Conservation (phyloP, 2,888 invertebrate species). For the Pandemis corylana region DNA sequence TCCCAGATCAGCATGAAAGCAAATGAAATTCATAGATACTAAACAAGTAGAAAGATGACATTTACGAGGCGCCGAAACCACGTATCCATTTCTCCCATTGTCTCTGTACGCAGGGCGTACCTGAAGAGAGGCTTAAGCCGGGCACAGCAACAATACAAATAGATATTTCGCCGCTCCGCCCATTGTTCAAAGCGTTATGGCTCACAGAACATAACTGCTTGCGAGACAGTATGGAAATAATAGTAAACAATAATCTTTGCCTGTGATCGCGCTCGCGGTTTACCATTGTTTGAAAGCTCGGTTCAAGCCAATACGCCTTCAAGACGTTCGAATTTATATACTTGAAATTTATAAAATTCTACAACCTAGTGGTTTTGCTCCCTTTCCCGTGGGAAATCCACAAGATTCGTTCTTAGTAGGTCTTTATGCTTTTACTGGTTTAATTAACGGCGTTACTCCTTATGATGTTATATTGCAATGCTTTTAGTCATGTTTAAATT, state of each 20-base stretch:
- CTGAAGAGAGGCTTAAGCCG: not conserved
- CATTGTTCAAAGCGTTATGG: conserved; percentile 28
- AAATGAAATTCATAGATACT: not conserved
- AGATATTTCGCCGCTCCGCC: conserved; percentile 7
- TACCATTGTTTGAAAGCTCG: not conserved
- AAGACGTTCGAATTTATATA: not conserved
- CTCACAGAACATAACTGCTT: conserved; percentile 27
- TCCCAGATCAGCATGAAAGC: too few relatives aligned
- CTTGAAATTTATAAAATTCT: too few relatives aligned
- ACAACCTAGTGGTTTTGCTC: too few relatives aligned
- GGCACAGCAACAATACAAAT: conserved; percentile 20
- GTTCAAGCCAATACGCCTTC: not conserved
- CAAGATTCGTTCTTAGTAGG: too few relatives aligned
- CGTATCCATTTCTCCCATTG: conserved; percentile 3
- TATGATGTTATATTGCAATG: too few relatives aligned
- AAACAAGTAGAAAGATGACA: not conserved
- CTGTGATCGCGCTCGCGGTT: not conserved
- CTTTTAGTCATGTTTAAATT: too few relatives aligned
- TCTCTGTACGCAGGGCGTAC: conserved; percentile 1
- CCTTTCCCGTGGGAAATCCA: too few relatives aligned
- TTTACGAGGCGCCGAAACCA: not conserved
- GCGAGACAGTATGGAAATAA: conserved; percentile 22
- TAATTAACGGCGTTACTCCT: too few relatives aligned
- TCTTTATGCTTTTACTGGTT: too few relatives aligned
- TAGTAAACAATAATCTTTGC: conserved; percentile 27